Conservation (phyloP, 2,888 invertebrate species). For the Lordiphosa andalusiaca region DNA sequence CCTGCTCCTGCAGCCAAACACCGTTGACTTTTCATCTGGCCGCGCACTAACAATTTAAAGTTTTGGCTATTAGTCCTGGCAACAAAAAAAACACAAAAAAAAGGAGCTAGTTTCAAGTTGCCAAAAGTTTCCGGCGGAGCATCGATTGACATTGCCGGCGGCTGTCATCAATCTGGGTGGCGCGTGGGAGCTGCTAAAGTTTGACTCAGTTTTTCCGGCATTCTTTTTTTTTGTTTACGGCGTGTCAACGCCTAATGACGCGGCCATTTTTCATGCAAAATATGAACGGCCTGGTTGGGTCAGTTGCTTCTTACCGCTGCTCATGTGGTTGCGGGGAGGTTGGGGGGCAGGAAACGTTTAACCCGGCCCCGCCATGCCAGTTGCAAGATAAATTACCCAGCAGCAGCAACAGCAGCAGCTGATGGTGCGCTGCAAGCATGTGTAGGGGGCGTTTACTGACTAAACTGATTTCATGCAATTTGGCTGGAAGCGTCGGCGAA, state of each 20-base stretch:
- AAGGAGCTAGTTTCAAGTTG: constrained; percentile 60
- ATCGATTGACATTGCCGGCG: constrained; percentile 52
- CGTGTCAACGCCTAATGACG: constrained; percentile 76
- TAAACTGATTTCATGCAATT: constrained; percentile 72
- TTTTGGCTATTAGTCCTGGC: constrained; percentile 67
- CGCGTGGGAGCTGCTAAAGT: constrained; percentile 28
- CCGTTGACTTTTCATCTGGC: constrained; percentile 73
- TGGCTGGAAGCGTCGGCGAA: constrained; percentile 66
- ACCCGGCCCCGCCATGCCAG: constrained; percentile 35
- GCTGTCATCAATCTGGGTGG: constrained; percentile 65
- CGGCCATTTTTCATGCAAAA: constrained; percentile 65
- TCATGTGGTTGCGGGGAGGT: constrained; percentile 11
- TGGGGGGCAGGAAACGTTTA: constrained; percentile 61
- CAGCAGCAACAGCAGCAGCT: constrained; percentile 12
- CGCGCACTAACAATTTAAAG: constrained; percentile 72
- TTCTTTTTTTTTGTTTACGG: constrained; percentile 63
- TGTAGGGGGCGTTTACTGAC: constrained; percentile 42
- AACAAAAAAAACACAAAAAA: constrained; percentile 30
- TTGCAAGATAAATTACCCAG: constrained; percentile 65
- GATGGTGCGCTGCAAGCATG: constrained; percentile 1
- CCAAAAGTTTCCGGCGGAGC: constrained; percentile 51
- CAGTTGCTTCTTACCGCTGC: constrained; percentile 12
- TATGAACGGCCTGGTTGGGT: constrained; percentile 22
- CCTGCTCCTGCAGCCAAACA: constrained; percentile 1
- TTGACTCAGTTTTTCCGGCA: constrained; percentile 39